Evolutionary conservation across 2,888 invertebrate genomes (phyloP), one percentile per base, ranked within the genome.

Genomic region (Herminia tarsipennalis): DNA sequence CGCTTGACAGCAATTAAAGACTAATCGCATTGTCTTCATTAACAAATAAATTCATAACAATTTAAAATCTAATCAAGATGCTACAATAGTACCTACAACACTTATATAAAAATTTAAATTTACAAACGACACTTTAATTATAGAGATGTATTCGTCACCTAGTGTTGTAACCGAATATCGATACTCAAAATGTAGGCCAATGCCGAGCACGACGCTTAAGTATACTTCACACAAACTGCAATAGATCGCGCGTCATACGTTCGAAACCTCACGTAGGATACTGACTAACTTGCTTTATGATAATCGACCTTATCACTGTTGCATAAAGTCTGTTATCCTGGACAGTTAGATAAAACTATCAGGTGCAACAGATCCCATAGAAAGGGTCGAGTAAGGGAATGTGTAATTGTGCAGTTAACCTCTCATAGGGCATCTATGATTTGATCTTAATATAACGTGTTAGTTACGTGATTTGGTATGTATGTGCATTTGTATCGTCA

Each of bases 151-250:
- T 62, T 74, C 81, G 81, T 81, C 82, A 77, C 75, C 66, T 58
- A 67, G 35, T 81, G 83, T 78, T 76, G 87, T 78, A 87, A 87
- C 81, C 76, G 63, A 83, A 81, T 84, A 86, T 87, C 83, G 81
- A 84, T 82, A 74, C 18, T 3, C 66, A 54, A 49, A 49, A 83
- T 69, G 67, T 83, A 71, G 88, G 88, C 79, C 88, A 88, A 82
- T 87, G 88, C 76, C 87, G 35, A 37, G 34, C 49, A 49, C 25
- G 40, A 50, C 47, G 44, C 43, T 60, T 65, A 54, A 39, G 43
- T 14, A 33, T 44, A 32, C 39, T 56, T 33, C 51, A 56, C 39
- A 48, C 44, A 24, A 28, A 16, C 25, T n/a, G 14, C 13, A 1
- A 20, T 5, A 8, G 32, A 30, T 30, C 30, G 38, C 39, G 25